Conservation (phyloP, 1,140 invertebrate genomes). For the Heliconius melpomene region DNA sequence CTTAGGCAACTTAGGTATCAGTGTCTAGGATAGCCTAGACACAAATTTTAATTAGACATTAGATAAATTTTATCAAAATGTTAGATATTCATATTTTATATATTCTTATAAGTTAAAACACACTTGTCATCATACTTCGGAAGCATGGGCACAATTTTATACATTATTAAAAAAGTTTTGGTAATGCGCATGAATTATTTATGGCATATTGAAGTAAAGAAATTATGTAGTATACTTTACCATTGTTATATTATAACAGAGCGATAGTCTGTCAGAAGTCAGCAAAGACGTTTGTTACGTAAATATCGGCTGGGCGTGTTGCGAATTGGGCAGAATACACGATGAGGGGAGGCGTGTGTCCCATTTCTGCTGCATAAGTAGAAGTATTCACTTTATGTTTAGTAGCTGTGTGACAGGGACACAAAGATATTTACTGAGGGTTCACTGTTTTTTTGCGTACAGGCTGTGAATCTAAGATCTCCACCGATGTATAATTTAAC, state of each 20-base stretch:
- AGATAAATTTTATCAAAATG: background rate
- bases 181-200: conserved; percentile 2
- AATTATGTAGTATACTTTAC: conserved; percentile 29
- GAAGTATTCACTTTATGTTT: conserved; percentile 60
- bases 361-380: conserved; percentile 68
- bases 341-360: conserved; percentile 71
- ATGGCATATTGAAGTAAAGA: conserved; percentile 27
- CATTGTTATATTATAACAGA: background rate
- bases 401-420: conserved; percentile 43
- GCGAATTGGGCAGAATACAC: conserved; percentile 77
- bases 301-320: conserved; percentile 77
- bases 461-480: conserved; percentile 15
- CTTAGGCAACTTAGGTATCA: conserved; percentile 12
- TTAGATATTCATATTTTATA: background rate
- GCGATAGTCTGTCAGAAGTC: conserved; percentile 62
- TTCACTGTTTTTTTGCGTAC: conserved; percentile 30
- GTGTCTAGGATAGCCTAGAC: background rate
- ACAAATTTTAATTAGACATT: background rate
- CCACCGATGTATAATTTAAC: background rate
- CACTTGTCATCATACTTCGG: background rate
- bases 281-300: conserved; percentile 74
- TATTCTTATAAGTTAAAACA: background rate
- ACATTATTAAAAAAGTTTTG: background rate
- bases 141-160: background rate
- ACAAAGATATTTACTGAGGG: conserved; percentile 34